These are phyloP conservation scores for Dasypogon diadema DNA, from an alignment of 2,888 invertebrate species.

Conservation along the genomic window DNA sequence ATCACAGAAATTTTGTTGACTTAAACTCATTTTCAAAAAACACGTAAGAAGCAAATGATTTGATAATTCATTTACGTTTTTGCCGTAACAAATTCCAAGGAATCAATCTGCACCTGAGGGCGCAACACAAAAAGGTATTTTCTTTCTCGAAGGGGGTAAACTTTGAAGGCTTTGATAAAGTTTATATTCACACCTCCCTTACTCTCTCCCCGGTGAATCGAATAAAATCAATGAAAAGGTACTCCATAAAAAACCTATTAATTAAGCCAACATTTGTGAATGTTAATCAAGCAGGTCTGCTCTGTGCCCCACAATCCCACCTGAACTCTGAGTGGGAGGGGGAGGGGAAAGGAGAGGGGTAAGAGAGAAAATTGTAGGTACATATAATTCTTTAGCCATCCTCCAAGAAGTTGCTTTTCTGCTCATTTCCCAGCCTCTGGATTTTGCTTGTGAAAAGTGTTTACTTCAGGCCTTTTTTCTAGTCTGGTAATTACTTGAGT, in stretches of 20 bases:
- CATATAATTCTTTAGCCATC: slow-evolving; percentile 11
- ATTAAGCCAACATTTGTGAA: slow-evolving; percentile 38
- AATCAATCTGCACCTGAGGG: slow-evolving; percentile 30
- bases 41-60: slow-evolving; percentile 15
- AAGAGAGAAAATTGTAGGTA: slow-evolving; percentile 25
- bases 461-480: slow-evolving; percentile 16
- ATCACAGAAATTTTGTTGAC: slow-evolving; percentile 41
- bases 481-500: slow-evolving; percentile 25
- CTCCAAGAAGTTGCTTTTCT: neutral
- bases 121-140: neutral
- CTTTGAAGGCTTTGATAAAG: slow-evolving; percentile 24
- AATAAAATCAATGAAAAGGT: slow-evolving; percentile 24
- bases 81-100: neutral
- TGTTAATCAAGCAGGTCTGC: slow-evolving; percentile 22
- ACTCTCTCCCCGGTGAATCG: neutral
- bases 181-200: neutral
- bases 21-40: slow-evolving; percentile 1
- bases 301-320: neutral
- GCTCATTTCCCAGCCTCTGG: neutral
- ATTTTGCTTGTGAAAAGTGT: neutral
- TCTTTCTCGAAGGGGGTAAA: neutral
- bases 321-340: neutral
- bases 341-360: neutral
- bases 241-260: slow-evolving; percentile 32
- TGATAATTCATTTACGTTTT: slow-evolving; percentile 39